phyloP scores from a whole-genome alignment of 2,888 invertebrate species.

The Conomelus anceps region DNA sequence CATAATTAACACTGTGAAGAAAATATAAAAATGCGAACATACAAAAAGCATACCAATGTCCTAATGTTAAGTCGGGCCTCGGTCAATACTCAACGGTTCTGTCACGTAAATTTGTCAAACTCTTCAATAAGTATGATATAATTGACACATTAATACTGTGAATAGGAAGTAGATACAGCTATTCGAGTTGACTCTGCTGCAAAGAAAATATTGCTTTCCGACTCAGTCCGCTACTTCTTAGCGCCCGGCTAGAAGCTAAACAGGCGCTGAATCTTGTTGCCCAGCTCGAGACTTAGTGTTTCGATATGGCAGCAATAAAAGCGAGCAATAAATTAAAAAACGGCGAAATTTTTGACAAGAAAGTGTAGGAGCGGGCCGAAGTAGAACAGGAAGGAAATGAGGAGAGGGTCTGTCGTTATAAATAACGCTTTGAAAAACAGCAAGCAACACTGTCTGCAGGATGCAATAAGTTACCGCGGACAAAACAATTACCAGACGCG shows the following conservation, averaged over 20 bases:
- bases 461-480: conserved; percentile 1
- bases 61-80: too few relatives aligned
- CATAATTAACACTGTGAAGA: too few relatives aligned
- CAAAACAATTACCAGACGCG: conserved; percentile 12
- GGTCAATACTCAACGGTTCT: too few relatives aligned
- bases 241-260: background rate
- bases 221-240: background rate
- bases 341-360: background rate
- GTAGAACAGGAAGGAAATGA: too few relatives aligned
- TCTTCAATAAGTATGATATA: too few relatives aligned
- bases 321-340: background rate
- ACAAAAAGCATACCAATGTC: too few relatives aligned
- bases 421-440: conserved; percentile 4
- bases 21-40: too few relatives aligned
- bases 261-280: background rate
- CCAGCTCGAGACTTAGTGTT: background rate
- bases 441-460: conserved; percentile 1
- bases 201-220: background rate
- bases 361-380: background rate
- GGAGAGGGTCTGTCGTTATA: background rate
- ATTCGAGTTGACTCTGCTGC: too few relatives aligned
- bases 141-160: too few relatives aligned
- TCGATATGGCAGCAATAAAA: background rate
- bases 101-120: too few relatives aligned
- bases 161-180: too few relatives aligned